Evolutionary conservation across 2,113 vertebrate species (phyloP).

Genomic region (Gnathonemus echidnorhynchus): DNA sequence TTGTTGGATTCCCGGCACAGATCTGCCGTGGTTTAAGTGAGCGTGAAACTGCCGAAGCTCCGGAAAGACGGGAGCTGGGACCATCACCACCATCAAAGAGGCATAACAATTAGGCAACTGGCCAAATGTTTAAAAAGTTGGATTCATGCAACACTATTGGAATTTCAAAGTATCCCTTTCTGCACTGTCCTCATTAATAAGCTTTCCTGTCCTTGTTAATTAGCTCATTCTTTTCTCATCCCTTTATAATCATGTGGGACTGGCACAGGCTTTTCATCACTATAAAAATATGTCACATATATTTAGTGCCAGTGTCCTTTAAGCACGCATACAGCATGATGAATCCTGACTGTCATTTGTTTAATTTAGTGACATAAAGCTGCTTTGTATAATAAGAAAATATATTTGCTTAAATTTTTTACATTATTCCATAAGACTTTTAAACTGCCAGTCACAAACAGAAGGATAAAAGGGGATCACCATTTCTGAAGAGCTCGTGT

Average conservation of each 20-base stretch:
- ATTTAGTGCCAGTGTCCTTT: background rate
- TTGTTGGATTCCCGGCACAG: background rate
- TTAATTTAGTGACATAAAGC: background rate
- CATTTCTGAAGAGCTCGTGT: background rate
- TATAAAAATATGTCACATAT: constrained; percentile 10
- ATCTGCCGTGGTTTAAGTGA: background rate
- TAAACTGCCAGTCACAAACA: background rate
- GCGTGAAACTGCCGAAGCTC: background rate
- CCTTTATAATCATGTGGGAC: background rate
- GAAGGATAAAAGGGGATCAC: background rate
- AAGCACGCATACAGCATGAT: background rate
- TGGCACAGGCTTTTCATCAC: background rate
- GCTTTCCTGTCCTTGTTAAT: constrained; percentile 3
- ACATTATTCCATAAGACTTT: background rate
- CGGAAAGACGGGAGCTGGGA: background rate
- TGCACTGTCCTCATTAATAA: background rate
- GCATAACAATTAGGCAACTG: background rate
- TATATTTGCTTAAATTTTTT: background rate
- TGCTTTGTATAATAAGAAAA: background rate
- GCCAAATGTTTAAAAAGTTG: background rate
- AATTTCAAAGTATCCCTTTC: constrained; percentile 1
- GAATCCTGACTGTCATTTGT: background rate
- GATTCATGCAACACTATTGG: background rate
- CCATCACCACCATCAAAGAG: too few relatives aligned
- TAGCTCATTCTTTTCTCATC: background rate